phyloP scores from a whole-genome alignment of 2,113 vertebrate genomes.

The Spea bombifrons region DNA sequence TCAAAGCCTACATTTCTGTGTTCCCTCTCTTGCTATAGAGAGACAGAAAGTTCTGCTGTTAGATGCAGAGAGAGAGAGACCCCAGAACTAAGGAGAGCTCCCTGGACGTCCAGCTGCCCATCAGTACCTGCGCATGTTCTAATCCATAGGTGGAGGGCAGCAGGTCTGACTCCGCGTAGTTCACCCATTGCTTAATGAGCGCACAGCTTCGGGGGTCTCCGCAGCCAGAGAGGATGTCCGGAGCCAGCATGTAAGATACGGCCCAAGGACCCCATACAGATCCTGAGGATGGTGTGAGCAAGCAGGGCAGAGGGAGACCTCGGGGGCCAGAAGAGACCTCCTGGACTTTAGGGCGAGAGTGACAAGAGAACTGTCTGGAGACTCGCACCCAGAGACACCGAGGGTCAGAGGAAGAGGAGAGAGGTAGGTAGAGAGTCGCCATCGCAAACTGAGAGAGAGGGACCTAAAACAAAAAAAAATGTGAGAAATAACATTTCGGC shows the following conservation, averaged over 20 bases:
- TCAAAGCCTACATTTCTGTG: too few species aligned
- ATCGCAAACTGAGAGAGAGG: not conserved
- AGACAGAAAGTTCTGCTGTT: too few species aligned
- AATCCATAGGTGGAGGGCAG: constrained; percentile 70
- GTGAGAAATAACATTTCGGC: not conserved
- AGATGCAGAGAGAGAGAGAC: too few species aligned
- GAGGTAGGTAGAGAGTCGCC: constrained; percentile 34
- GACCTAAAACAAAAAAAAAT: not conserved
- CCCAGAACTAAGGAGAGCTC: too few species aligned
- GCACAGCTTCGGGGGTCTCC: constrained; percentile 63
- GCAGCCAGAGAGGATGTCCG: constrained; percentile 63
- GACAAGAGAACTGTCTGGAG: constrained; percentile 11
- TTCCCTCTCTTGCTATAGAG: too few species aligned
- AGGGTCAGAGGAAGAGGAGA: constrained; percentile 15
- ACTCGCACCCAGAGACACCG: constrained; percentile 26
- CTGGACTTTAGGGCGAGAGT: not conserved
- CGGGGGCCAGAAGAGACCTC: constrained; percentile 19
- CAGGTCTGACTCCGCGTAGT: constrained; percentile 78
- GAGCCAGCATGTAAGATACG: constrained; percentile 75
- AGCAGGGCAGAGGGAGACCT: constrained; percentile 12
- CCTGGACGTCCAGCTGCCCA: too few species aligned
- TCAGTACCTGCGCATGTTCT: constrained; percentile 5
- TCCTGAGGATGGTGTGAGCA: not conserved
- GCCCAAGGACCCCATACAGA: constrained; percentile 73
- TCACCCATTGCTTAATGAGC: constrained; percentile 83